phyloP scores from a whole-genome alignment of 2,797 vertebrate species.

The Avahi laniger region DNA sequence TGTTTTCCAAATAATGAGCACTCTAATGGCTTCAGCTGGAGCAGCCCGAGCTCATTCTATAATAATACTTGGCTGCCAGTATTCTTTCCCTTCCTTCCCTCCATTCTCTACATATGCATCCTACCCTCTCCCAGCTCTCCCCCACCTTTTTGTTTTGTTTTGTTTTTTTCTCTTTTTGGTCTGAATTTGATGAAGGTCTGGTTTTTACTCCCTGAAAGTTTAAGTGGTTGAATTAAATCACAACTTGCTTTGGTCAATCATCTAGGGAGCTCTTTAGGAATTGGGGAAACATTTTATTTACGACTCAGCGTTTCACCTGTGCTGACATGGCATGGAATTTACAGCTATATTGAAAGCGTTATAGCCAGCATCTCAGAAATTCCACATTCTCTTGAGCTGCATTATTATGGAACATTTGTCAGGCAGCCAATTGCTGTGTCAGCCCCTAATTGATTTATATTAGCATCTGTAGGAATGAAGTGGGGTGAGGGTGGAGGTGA shows the following conservation, averaged over 20 bases:
- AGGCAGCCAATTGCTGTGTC: conserved; percentile 89
- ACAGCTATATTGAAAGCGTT: conserved; percentile 88
- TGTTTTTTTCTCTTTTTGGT: neutral
- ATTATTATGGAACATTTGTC: conserved; percentile 91
- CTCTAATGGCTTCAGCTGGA: conserved; percentile 54
- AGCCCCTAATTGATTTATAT: conserved; percentile 89
- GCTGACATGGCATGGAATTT: conserved; percentile 88
- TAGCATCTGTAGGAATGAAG: conserved; percentile 88
- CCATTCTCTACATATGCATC: neutral
- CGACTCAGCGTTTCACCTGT: conserved; percentile 88
- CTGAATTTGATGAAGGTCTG: conserved; percentile 62
- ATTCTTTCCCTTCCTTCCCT: neutral
- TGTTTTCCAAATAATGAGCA: conserved; percentile 67
- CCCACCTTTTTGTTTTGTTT: no score
- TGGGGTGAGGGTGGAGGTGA: conserved; percentile 48
- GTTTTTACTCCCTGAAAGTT: conserved; percentile 53
- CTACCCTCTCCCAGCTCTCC: neutral
- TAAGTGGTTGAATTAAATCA: conserved; percentile 76
- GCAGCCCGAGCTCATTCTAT: neutral
- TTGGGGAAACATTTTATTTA: conserved; percentile 81
- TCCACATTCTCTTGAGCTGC: conserved; percentile 85
- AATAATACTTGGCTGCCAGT: neutral
- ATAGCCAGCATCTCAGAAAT: conserved; percentile 89
- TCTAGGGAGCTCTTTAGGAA: conserved; percentile 59
- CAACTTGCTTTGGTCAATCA: conserved; percentile 57